Conservation (phyloP, 2,797 vertebrate genomes). For the Semaprochilodus insignis region DNA sequence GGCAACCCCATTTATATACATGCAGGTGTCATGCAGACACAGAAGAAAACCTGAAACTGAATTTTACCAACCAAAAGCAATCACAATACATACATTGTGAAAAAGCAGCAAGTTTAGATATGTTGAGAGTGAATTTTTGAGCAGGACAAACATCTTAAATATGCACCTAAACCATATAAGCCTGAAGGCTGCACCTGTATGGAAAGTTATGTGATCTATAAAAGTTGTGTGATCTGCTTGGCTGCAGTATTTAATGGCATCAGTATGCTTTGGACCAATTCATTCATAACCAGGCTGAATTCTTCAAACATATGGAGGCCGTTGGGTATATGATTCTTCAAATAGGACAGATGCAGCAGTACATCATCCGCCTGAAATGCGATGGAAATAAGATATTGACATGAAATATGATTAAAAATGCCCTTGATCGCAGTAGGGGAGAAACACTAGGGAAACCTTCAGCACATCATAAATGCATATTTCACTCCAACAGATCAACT, state of each 20-base stretch:
- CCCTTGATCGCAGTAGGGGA: background rate
- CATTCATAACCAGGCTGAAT: background rate
- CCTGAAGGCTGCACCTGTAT: no score
- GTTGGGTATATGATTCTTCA: background rate
- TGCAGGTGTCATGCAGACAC: no score
- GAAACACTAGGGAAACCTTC: background rate
- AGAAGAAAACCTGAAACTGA: no score
- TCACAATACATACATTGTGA: no score
- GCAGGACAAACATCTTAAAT: no score
- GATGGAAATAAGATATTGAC: background rate
- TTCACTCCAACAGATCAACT: background rate
- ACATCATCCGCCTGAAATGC: background rate
- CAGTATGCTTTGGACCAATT: background rate
- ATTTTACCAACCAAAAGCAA: no score
- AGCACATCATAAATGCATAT: background rate
- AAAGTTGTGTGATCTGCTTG: no score
- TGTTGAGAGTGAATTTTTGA: no score
- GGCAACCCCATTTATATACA: no score
- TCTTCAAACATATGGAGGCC: background rate
- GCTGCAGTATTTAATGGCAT: background rate
- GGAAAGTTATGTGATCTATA: no score
- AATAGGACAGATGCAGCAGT: background rate
- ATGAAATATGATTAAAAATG: background rate
- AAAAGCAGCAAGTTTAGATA: no score
- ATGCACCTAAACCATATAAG: no score